Conservation (phyloP, 2,797 vertebrate species). For the Heteromormyrus szaboi region DNA sequence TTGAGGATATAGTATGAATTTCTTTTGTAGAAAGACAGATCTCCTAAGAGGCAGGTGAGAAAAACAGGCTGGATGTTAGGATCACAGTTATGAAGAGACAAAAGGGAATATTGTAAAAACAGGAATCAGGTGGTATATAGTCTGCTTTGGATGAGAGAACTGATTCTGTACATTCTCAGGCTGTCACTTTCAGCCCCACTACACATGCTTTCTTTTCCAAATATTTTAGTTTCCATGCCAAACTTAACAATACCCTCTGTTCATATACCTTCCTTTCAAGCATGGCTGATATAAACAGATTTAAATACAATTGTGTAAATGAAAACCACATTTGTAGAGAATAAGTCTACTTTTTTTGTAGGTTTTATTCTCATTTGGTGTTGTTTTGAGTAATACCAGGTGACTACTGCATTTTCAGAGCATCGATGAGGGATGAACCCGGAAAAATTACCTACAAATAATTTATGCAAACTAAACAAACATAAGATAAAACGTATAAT, state of each 20-base stretch:
- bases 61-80: not conserved
- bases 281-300: not conserved
- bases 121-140: not conserved
- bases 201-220: not conserved
- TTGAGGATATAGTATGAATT: conserved; percentile 68
- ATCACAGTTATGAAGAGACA: not conserved
- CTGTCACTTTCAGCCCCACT: not conserved
- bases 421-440: not conserved
- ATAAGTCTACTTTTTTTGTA: not conserved
- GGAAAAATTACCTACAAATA: not conserved
- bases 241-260: not conserved
- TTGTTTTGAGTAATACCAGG: not conserved
- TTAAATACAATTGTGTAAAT: not conserved
- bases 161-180: not conserved
- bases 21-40: conserved; percentile 78
- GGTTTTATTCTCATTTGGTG: not conserved
- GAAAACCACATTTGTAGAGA: not conserved
- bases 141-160: not conserved
- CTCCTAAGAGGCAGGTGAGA: conserved; percentile 48
- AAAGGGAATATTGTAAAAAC: not conserved
- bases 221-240: not conserved
- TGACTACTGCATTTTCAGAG: not conserved
- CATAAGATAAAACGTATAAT: not conserved
- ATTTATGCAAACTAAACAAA: not conserved
- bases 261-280: not conserved